Conservation (phyloP, 2,797 vertebrate species). For the Betta splendens region DNA sequence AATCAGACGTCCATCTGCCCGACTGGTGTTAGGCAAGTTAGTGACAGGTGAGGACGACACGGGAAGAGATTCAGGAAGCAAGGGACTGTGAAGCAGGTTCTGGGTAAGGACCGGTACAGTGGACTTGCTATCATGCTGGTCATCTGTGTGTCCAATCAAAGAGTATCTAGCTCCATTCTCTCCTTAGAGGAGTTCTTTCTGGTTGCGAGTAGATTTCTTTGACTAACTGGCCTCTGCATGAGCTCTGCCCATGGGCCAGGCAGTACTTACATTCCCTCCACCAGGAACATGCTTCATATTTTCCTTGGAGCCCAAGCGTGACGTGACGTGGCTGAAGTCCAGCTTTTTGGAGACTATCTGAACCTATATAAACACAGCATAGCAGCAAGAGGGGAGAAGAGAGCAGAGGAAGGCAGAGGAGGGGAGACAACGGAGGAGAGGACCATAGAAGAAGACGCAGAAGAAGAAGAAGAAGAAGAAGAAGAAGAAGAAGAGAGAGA, state of each 20-base stretch:
- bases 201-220: not conserved
- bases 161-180: not conserved
- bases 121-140: constrained; percentile 56
- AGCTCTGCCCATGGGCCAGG: constrained; percentile 31
- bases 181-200: no score
- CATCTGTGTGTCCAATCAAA: not conserved
- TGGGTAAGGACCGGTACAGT: constrained; percentile 15
- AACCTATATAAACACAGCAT: constrained; percentile 90
- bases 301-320: constrained; percentile 99
- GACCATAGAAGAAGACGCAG: constrained; percentile 15
- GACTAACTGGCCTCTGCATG: constrained; percentile 8
- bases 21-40: constrained; percentile 61
- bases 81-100: constrained; percentile 34
- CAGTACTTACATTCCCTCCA: constrained; percentile 97
- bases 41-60: constrained; percentile 54
- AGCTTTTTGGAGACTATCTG: constrained; percentile 98
- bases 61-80: constrained; percentile 39
- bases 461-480: constrained; percentile 22
- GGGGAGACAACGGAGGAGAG: constrained; percentile 7
- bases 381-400: constrained; percentile 77
- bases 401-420: constrained; percentile 59
- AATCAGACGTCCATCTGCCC: constrained; percentile 12
- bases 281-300: constrained; percentile 99
- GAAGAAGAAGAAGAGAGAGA: not conserved
- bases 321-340: constrained; percentile 98